Conservation (phyloP, 2,113 vertebrate genomes). For the Elgaria multicarinata region DNA sequence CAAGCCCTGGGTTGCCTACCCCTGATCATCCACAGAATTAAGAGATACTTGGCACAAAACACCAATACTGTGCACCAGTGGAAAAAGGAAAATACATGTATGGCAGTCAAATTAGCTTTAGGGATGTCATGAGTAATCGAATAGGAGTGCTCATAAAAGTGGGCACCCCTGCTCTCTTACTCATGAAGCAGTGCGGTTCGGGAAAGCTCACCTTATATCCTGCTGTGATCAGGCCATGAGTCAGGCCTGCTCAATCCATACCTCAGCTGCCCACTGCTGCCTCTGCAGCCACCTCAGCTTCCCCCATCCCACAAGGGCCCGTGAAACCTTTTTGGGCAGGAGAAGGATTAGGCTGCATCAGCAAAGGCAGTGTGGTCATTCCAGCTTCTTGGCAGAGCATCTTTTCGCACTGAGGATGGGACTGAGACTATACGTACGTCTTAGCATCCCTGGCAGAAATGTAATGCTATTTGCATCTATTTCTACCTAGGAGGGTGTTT, state of each 20-base stretch:
- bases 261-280: not conserved
- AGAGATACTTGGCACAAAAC: conserved; percentile 21
- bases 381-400: not conserved
- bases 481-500: not conserved
- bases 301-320: not conserved
- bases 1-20: no score
- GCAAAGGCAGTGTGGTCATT: not conserved
- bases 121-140: not conserved
- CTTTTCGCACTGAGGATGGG: not conserved
- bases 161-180: not conserved
- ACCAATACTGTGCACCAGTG: not conserved
- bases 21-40: not conserved
- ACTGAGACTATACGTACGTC: not conserved
- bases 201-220: not conserved
- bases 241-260: not conserved
- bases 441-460: no score
- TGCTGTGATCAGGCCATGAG: not conserved
- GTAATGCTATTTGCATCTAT: not conserved
- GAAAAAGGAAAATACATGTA: not conserved
- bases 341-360: no score
- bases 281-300: not conserved
- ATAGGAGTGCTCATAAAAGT: not conserved
- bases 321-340: not conserved
- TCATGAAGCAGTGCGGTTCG: not conserved
- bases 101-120: not conserved